Conservation (phyloP, 2,113 vertebrate species). For the Mastomys coucha region DNA sequence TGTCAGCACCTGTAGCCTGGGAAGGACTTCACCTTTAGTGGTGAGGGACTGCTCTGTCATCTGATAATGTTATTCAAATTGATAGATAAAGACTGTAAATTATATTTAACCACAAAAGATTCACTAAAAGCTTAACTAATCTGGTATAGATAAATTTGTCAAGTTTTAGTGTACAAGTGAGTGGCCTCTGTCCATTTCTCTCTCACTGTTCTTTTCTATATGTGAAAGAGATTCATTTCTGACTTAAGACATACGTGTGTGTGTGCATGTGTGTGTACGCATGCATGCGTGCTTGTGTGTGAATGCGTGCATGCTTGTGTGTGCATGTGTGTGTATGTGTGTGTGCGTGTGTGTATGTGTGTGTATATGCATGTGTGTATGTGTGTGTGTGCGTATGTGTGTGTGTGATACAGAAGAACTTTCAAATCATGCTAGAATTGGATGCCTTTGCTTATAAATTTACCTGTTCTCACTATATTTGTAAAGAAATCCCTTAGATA, state of each 20-base stretch:
- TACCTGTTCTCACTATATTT: not conserved
- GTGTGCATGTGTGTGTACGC: too few relatives aligned
- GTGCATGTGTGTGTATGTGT: too few relatives aligned
- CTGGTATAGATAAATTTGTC: not conserved
- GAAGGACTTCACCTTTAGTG: not conserved
- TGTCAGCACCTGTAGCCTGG: not conserved
- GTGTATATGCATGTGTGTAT: too few relatives aligned
- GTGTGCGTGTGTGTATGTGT: too few relatives aligned
- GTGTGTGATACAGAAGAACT: not conserved
- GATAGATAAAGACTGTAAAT: not conserved
- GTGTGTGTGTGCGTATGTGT: too few relatives aligned
- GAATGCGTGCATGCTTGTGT: too few relatives aligned
- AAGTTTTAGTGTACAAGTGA: not conserved
- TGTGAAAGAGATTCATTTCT: not conserved
- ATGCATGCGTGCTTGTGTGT: too few relatives aligned
- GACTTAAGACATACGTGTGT: too few relatives aligned
- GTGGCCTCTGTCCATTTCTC: too few relatives aligned
- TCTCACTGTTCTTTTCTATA: not conserved
- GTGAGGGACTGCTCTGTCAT: not conserved
- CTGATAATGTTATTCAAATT: not conserved
- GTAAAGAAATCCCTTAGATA: not conserved
- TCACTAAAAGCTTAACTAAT: not conserved
- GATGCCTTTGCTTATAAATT: not conserved
- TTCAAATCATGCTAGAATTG: not conserved
- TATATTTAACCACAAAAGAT: not conserved